These are phyloP conservation scores for Pyralis farinalis DNA, from an alignment of 2,888 invertebrate species.

Conservation along the genomic window DNA sequence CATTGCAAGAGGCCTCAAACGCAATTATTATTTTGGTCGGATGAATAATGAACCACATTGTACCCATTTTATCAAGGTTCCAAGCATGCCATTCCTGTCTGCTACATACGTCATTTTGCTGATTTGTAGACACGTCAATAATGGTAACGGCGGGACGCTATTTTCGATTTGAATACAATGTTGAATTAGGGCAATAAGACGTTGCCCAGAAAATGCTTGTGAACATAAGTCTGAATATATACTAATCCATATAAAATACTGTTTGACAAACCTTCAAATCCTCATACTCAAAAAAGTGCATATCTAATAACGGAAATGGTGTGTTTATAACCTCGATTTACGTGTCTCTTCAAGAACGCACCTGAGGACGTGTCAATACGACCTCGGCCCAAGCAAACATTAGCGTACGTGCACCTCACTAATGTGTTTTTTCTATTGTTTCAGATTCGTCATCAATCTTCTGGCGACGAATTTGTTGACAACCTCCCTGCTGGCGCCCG, in stretches of 20 bases:
- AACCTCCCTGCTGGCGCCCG: slow-evolving; percentile 72
- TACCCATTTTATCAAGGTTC: no score
- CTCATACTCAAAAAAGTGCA: slow-evolving; percentile 3
- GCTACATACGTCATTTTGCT: neutral
- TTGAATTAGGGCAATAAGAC: slow-evolving; percentile 17
- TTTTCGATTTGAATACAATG: slow-evolving; percentile 14
- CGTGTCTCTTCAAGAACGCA: slow-evolving; percentile 11
- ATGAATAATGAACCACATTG: no score
- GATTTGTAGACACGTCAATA: neutral
- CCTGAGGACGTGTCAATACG: slow-evolving; percentile 17
- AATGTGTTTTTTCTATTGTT: slow-evolving; percentile 53
- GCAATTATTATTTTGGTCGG: no score
- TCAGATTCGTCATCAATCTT: slow-evolving; percentile 84
- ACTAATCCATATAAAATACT: slow-evolving; percentile 4
- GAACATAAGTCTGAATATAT: slow-evolving; percentile 17
- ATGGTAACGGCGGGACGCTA: neutral
- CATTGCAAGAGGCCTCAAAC: no score
- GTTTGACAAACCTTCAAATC: no score
- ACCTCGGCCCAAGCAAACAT: slow-evolving; percentile 12
- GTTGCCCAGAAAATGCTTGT: slow-evolving; percentile 24
- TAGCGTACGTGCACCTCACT: slow-evolving; percentile 11
- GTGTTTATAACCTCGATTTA: slow-evolving; percentile 16
- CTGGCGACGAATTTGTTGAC: slow-evolving; percentile 73
- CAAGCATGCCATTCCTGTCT: neutral
- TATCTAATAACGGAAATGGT: slow-evolving; percentile 1